Evolutionary conservation across 2,888 invertebrate genomes (phyloP), one percentile per base, ranked within the genome.

Genomic region (Xestia c-nigrum): DNA sequence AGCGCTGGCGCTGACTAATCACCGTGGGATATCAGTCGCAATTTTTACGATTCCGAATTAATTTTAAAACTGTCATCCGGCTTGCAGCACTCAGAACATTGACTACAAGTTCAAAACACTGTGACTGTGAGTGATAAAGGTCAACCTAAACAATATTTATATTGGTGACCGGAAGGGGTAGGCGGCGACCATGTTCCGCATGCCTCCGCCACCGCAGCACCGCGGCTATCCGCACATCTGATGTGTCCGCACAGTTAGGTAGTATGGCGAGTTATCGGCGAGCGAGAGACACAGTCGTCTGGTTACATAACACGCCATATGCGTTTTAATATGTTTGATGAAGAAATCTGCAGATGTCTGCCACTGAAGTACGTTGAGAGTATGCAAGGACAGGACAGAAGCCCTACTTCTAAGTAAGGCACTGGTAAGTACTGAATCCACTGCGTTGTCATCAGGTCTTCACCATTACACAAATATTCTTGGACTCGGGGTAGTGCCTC

Each of bases 341-440:
- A 83, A 73, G 57, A 76, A 76, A 83, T 85, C 85, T 71, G 70
- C 85, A 83, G 76, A 85, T 81, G 85, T 64, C 70, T 38, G 47
- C 72, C 47, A 43, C 52, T 59, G 3, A 59, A 85, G 75, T 69
- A 59, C 72, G 10, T 40, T 6, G 47, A 31, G 21, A 24, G 38
- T 43, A 43, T 38, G n/a, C 16, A n/a, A 64, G 21, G 10, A 38
- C 3, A 57, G 14, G 3, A 19, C 74, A 80, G 64, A 74, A 82
- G 68, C 7, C 16, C 24, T 78, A 64, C 52, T 66, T 50, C 9
- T 9, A 46, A 61, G 40, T 14, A n/a, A 31, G 12, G 52, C 0
- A 75, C 21, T 46, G 10, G 3, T 21, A 10, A 21, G 47, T 16
- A 57, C 46, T 9, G 12, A 24, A 40, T 55, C 52, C 5, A 24